Percentiles rank a stretch among this genome's conserved stretches.
These are phyloP conservation scores for Meloidogyne floridensis DNA, from an alignment of 1,140 invertebrate genomes.

Conservation along the genomic window DNA sequence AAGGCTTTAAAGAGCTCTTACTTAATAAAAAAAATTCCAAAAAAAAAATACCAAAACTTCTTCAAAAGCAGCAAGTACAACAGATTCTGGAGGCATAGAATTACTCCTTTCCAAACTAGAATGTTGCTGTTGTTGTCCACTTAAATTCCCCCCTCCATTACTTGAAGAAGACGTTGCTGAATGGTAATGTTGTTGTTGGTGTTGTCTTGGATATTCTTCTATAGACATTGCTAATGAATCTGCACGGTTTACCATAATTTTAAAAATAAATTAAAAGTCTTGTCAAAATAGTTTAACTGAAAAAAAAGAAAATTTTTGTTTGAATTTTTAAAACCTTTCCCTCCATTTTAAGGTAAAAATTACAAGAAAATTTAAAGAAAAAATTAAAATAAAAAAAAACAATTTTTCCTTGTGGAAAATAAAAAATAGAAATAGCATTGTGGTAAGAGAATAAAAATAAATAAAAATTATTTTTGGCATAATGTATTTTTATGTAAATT, in stretches of 20 bases:
- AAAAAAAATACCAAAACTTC: slow-evolving; percentile 56
- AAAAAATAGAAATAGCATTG: neutral
- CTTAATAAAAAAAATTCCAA: slow-evolving; percentile 13
- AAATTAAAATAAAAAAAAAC: neutral
- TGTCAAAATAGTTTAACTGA: neutral
- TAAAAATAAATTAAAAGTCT: neutral
- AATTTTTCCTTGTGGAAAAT: neutral
- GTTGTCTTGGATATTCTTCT: neutral
- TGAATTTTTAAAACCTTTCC: too few species aligned
- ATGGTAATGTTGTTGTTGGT: neutral
- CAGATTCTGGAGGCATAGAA: slow-evolving; percentile 41
- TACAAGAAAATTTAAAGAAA: neutral
- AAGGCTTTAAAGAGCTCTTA: too few species aligned
- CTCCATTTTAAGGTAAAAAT: too few species aligned
- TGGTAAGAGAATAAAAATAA: neutral
- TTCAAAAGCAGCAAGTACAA: slow-evolving; percentile 51
- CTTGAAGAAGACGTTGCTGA: neutral
- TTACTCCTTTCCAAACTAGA: neutral
- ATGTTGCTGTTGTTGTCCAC: neutral
- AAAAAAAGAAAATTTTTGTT: neutral
- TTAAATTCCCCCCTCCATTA: neutral
- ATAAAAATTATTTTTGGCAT: neutral
- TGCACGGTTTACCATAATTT: neutral
- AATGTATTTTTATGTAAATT: neutral
- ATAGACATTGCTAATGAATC: neutral